Conservation (phyloP, 2,113 vertebrate genomes). For the Antechinus stuartii region DNA sequence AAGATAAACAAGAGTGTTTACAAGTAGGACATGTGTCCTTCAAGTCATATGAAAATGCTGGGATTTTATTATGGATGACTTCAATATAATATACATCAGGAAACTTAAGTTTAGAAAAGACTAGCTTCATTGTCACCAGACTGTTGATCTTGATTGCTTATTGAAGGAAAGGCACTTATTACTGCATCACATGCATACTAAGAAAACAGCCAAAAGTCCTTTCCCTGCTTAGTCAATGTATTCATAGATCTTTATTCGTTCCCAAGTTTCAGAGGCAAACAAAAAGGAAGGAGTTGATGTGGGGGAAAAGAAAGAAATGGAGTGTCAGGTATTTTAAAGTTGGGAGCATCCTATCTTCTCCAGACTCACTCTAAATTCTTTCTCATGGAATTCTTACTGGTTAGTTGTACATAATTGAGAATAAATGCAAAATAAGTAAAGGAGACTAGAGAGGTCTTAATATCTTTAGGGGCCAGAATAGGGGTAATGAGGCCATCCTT, state of each 20-base stretch:
- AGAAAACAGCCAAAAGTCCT: neutral
- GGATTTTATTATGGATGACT: constrained; percentile 1
- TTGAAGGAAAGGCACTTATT: constrained; percentile 5
- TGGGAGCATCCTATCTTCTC: neutral
- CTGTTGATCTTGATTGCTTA: constrained; percentile 6
- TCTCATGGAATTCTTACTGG: neutral
- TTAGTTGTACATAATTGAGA: neutral
- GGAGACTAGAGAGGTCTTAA: neutral
- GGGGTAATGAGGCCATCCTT: neutral
- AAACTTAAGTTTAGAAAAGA: constrained; percentile 21
- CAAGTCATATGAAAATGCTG: neutral
- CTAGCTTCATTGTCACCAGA: constrained; percentile 14
- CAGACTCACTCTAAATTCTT: neutral
- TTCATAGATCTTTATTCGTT: neutral
- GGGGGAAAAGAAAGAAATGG: neutral
- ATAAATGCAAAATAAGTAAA: neutral
- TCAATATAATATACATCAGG: neutral
- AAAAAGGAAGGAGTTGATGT: neutral
- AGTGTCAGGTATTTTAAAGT: neutral
- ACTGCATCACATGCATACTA: neutral
- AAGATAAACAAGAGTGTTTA: neutral
- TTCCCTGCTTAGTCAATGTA: constrained; percentile 4
- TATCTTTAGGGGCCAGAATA: neutral
- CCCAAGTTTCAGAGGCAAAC: neutral
- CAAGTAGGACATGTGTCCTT: neutral